These are phyloP conservation scores for Macquaria ambigua DNA, from an alignment of 2,113 vertebrate species.

Conservation along the genomic window DNA sequence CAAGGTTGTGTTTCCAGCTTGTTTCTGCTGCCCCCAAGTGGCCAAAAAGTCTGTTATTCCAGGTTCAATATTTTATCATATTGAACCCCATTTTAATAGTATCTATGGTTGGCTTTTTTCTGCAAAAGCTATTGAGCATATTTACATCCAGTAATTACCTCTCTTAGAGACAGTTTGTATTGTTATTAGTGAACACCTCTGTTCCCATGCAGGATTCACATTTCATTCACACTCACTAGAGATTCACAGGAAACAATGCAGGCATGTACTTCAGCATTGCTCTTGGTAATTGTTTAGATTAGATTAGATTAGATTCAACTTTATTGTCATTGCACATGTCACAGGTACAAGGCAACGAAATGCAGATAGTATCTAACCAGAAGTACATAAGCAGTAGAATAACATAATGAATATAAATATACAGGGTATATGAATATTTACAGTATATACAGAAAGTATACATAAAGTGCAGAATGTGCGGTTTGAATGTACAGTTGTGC, in stretches of 20 bases:
- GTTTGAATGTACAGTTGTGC: too few relatives aligned
- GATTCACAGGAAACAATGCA: neutral
- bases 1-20: neutral
- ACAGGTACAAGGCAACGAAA: too few relatives aligned
- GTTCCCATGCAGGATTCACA: neutral
- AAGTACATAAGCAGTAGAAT: too few relatives aligned
- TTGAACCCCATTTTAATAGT: neutral
- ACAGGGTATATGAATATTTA: too few relatives aligned
- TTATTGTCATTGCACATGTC: too few relatives aligned
- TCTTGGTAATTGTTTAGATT: slow-evolving; percentile 2
- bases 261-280: neutral
- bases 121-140: neutral
- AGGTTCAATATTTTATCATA: neutral
- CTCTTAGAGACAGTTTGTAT: neutral
- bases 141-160: neutral
- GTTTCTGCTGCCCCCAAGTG: neutral
- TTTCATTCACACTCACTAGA: neutral
- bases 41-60: neutral
- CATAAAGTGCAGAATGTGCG: too few relatives aligned
- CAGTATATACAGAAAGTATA: too few relatives aligned
- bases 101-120: neutral
- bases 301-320: too few relatives aligned
- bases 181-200: neutral
- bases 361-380: too few relatives aligned
- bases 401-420: too few relatives aligned